Conservation (phyloP, 2,888 invertebrate species). For the Didymodactylos carnosus region DNA sequence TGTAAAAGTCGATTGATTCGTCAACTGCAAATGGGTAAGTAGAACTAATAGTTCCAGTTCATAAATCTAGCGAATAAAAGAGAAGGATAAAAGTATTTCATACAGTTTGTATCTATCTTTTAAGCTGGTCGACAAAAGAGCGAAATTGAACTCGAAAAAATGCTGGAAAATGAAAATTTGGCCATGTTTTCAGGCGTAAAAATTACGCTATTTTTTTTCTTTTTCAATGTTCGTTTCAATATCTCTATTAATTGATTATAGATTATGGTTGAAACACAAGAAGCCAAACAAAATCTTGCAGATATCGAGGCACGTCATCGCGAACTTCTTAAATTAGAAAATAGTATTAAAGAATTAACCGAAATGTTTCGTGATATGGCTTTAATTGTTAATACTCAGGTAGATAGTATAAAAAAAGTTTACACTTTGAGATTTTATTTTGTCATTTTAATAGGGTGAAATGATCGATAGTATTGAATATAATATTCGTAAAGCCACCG, state of each 20-base stretch:
- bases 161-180: not conserved
- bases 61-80: not conserved
- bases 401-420: slow-evolving; percentile 17
- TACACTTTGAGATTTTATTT: not conserved
- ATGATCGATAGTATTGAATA: slow-evolving; percentile 99
- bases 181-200: no score
- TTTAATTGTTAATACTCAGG: slow-evolving; percentile 83
- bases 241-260: slow-evolving; percentile 30
- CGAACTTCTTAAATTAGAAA: slow-evolving; percentile 97
- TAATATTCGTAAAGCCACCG: slow-evolving; percentile 99
- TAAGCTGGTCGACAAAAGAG: not conserved
- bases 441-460: slow-evolving; percentile 59
- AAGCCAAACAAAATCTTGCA: slow-evolving; percentile 94
- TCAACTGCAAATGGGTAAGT: not conserved
- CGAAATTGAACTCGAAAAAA: not conserved
- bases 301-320: slow-evolving; percentile 98
- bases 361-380: slow-evolving; percentile 99
- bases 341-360: slow-evolving; percentile 93
- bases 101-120: not conserved
- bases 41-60: not conserved
- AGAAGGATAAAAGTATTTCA: not conserved
- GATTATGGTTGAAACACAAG: slow-evolving; percentile 99
- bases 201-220: not conserved
- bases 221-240: not conserved
- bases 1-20: slow-evolving; percentile 17